A percentile compares a stretch with the other conserved stretches of the same genome.
These are phyloP conservation scores for Dermatemys mawii DNA, from an alignment of 2,113 vertebrate species.

Conservation along the genomic window DNA sequence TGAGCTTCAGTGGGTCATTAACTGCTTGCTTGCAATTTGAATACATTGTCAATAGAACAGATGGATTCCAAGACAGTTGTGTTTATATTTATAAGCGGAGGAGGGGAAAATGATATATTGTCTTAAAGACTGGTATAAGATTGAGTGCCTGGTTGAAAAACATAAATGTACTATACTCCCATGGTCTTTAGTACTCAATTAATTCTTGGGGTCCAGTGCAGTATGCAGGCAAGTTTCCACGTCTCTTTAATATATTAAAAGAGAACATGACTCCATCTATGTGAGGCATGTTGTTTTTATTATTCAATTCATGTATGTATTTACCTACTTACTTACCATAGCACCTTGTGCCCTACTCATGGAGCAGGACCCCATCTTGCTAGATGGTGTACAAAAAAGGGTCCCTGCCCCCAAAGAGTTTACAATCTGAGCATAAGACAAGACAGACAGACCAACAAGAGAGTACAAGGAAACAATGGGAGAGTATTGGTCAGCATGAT, in stretches of 20 bases:
- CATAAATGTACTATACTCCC: neutral
- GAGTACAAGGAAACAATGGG: neutral
- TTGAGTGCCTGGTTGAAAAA: constrained; percentile 31
- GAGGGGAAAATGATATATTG: constrained; percentile 22
- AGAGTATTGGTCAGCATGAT: neutral
- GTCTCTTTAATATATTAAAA: neutral
- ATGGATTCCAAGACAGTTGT: constrained; percentile 60
- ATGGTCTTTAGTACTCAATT: constrained; percentile 28
- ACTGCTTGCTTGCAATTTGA: constrained; percentile 70
- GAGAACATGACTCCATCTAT: neutral
- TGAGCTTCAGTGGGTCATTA: constrained; percentile 67
- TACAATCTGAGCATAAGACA: neutral
- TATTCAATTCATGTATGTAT: neutral
- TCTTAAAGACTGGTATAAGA: constrained; percentile 47
- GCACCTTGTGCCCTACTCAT: no score
- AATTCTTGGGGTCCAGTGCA: neutral
- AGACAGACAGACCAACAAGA: neutral
- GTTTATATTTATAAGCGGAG: constrained; percentile 54
- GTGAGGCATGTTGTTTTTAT: neutral
- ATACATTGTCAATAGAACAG: constrained; percentile 59
- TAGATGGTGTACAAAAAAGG: no score
- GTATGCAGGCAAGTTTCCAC: neutral
- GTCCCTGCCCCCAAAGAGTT: neutral
- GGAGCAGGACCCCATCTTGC: no score
- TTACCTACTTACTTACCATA: neutral